Conservation (phyloP, 2,888 invertebrate species). For the Troides oblongomaculatus region DNA sequence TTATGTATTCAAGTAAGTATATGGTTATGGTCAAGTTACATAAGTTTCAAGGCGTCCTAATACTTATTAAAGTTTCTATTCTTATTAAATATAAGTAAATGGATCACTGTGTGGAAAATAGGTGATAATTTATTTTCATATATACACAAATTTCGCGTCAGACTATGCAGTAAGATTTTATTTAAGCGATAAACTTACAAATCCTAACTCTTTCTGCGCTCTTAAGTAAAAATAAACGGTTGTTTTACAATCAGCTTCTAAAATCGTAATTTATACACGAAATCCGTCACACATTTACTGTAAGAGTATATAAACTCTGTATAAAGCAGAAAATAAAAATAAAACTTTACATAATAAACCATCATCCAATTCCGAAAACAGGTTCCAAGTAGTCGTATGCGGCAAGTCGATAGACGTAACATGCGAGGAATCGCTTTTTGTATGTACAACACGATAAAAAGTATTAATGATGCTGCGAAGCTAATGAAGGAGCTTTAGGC, state of each 20-base stretch:
- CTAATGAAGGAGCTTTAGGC: neutral
- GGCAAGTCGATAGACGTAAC: constrained; percentile 53
- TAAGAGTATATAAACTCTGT: neutral
- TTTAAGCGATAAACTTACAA: constrained; percentile 8
- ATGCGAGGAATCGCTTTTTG: constrained; percentile 57
- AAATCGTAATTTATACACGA: neutral
- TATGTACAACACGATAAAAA: constrained; percentile 44
- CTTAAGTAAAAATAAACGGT: neutral
- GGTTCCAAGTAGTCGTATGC: constrained; percentile 61
- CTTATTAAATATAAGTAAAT: too few species aligned
- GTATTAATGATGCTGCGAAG: constrained; percentile 34
- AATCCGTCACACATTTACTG: neutral
- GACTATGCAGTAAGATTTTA: constrained; percentile 6
- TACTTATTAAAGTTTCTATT: too few species aligned
- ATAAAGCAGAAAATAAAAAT: constrained; percentile 29
- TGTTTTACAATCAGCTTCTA: neutral
- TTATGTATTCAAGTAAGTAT: too few species aligned
- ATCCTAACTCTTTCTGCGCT: neutral
- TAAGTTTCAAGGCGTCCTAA: too few species aligned
- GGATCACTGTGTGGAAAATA: too few species aligned
- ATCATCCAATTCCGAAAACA: constrained; percentile 66
- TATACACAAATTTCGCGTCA: constrained; percentile 9
- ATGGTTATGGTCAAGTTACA: too few species aligned
- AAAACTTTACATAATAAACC: constrained; percentile 72
- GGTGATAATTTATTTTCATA: neutral